Base-by-base conservation (phyloP, 2,888 invertebrate genomes). In the Mactromeris polynyma region DNA sequence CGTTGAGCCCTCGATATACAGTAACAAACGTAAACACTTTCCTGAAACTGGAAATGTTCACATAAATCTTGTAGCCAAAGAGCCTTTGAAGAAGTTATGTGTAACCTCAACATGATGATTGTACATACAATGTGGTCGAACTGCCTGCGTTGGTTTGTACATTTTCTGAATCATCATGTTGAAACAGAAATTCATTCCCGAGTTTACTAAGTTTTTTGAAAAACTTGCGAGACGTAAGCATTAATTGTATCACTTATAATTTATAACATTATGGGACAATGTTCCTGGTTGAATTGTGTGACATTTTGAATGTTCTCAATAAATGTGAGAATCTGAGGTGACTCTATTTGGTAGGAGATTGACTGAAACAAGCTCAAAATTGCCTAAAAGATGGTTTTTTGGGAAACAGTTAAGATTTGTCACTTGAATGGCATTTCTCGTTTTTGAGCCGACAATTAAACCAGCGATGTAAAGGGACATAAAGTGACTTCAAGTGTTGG, bases 281-380 rank as follows among this genome's bases (percentile, higher is more conserved):
- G 73, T 73, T 73, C 73, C 73, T 73, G 73, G 73, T 73, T 73
- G 3, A 33, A 33, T 73, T 33, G 19, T 64, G 58, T 64, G 58
- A 64, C n/a, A 64, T 64, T 6, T 11, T 7, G 4, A 64, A 64
- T 26, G 58, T 26, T 21, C 7, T 64, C 9, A 64, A 26, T n/a
- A 9, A 1, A 64, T 64, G n/a, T 6, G 51, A 51, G 51, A 51
- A 51, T 17, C 19, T 51, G n/a, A n/a, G 46, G 11, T 46, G 46
- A 46, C 46, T 46, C 14, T 46, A 46, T 14, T 46, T 46, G 1
- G 14, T 46, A 17, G 11, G 17, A 46, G 46, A 17, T 17, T 7
- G 46, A 17, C 46, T 46, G 46, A 17, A 46, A 64, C 58, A 21
- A 21, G n/a, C n/a, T 9, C n/a, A 26, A 26, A 26, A 64, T 64